These are phyloP conservation scores for Oreochromis niloticus DNA, from an alignment of 2,113 vertebrate species.

Conservation along the genomic window DNA sequence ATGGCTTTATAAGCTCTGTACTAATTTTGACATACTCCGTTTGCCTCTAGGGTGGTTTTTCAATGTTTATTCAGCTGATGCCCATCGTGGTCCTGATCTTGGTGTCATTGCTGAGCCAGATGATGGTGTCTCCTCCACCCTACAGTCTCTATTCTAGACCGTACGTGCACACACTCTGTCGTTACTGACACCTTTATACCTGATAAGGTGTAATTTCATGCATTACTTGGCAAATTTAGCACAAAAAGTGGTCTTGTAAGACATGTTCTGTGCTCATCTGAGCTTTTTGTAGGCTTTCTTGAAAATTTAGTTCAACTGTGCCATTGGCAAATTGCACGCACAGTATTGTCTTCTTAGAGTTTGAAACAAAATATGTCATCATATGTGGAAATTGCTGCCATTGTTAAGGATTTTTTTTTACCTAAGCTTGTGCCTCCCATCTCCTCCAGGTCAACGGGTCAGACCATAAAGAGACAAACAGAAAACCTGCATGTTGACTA, in stretches of 20 bases:
- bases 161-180: constrained; percentile 70
- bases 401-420: background rate
- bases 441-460: constrained; percentile 81
- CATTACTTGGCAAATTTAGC: background rate
- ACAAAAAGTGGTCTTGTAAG: background rate
- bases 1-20: background rate
- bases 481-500: constrained; percentile 88
- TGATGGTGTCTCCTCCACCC: constrained; percentile 95
- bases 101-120: constrained; percentile 91
- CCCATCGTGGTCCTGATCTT: constrained; percentile 93
- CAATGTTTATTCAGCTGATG: constrained; percentile 97
- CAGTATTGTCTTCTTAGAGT: background rate
- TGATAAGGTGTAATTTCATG: background rate
- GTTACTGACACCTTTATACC: background rate
- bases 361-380: background rate
- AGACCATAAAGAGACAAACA: constrained; percentile 88
- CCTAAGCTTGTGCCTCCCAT: background rate
- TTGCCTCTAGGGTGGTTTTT: constrained; percentile 87
- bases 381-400: background rate
- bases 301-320: background rate
- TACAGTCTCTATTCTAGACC: constrained; percentile 92
- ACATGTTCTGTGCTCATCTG: background rate
- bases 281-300: background rate
- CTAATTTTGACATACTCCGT: background rate
- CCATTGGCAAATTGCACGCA: background rate